These are phyloP conservation scores for Agapornis canus DNA, from an alignment of 2,797 vertebrate species.

Conservation along the genomic window DNA sequence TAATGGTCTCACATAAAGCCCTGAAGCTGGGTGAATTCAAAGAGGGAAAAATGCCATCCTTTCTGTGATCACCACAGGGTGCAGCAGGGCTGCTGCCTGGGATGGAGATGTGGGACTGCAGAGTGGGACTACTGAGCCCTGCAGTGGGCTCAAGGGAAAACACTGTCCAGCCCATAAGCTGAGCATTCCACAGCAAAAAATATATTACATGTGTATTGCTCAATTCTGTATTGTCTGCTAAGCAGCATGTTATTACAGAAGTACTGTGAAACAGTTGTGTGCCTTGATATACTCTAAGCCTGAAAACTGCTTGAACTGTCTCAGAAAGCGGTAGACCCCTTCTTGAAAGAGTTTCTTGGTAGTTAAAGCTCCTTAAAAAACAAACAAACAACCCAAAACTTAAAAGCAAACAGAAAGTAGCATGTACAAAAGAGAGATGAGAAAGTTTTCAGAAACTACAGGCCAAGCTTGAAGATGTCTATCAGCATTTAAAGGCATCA, in stretches of 20 bases:
- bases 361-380: neutral
- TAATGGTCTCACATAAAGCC: constrained; percentile 64
- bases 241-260: neutral
- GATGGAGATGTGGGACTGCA: neutral
- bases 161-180: neutral
- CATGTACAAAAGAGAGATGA: neutral
- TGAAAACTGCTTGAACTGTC: constrained; percentile 21
- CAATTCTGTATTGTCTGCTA: neutral
- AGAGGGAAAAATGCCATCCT: neutral
- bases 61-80: neutral
- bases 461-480: neutral
- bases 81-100: rapidly evolving
- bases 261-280: neutral
- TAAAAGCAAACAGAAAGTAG: neutral
- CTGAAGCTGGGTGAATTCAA: constrained; percentile 25
- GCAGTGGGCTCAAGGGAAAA: neutral
- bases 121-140: rapidly evolving
- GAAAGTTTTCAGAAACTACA: neutral
- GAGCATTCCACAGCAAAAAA: neutral
- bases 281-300: neutral
- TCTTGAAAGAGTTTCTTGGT: neutral
- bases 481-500: neutral
- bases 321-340: neutral
- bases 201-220: neutral
- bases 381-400: neutral